Evolutionary conservation across 2,113 vertebrate species (phyloP).

Genomic region (Platanista minor): DNA sequence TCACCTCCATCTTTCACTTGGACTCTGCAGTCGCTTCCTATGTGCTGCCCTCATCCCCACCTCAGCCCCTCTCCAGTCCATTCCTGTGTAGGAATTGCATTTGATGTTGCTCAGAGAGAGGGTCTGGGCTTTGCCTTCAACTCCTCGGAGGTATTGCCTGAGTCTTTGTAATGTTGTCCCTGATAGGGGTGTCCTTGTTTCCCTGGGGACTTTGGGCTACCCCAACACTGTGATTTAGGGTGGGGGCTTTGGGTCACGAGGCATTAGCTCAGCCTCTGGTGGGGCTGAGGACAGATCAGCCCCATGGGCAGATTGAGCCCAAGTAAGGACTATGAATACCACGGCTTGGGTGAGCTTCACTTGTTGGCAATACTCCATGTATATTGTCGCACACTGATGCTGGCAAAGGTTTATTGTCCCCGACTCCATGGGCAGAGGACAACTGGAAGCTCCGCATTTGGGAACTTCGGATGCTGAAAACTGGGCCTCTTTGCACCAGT

Average conservation of each 20-base stretch:
- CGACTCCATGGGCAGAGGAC: neutral
- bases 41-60: neutral
- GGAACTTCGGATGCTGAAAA: neutral
- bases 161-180: neutral
- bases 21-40: rapidly evolving
- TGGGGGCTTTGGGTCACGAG: neutral
- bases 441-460: neutral
- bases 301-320: neutral
- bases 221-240: neutral
- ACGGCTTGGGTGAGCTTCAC: neutral
- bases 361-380: rapidly evolving
- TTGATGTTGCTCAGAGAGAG: neutral
- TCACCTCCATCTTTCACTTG: neutral
- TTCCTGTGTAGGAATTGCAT: neutral
- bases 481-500: neutral
- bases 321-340: neutral
- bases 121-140: neutral
- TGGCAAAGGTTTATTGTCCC: neutral
- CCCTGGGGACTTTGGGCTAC: neutral
- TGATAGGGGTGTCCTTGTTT: neutral
- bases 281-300: neutral
- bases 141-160: neutral
- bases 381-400: rapidly evolving
- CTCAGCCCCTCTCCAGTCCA: neutral
- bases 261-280: neutral